phyloP scores from a whole-genome alignment of 2,113 vertebrate genomes.

The Herpetotheres cachinnans region DNA sequence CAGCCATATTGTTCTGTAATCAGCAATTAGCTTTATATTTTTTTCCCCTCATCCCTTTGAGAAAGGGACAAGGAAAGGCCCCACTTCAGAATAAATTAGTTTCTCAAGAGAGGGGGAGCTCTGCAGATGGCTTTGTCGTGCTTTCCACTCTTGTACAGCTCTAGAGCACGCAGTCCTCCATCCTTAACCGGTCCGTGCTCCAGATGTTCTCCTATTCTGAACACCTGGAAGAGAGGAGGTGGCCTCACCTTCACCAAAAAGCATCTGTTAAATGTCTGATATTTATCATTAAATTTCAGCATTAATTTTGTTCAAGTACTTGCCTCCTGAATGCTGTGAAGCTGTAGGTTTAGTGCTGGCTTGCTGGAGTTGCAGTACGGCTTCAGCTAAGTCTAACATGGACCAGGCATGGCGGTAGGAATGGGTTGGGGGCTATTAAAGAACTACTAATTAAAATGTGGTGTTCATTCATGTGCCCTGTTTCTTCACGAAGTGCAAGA shows the following conservation, averaged over 20 bases:
- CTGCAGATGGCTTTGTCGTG: neutral
- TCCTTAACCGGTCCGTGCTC: neutral
- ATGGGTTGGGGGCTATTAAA: neutral
- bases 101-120: neutral
- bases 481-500: neutral
- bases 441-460: neutral
- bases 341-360: neutral
- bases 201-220: constrained; percentile 27
- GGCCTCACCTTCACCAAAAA: constrained; percentile 11
- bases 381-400: neutral
- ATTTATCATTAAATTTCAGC: neutral
- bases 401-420: neutral
- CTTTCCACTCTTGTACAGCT: neutral
- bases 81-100: neutral
- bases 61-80: neutral
- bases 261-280: neutral
- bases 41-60: neutral
- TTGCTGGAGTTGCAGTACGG: neutral
- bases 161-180: neutral
- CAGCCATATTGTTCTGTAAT: neutral
- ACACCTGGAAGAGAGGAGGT: constrained; percentile 18
- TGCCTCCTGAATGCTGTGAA: neutral
- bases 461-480: neutral
- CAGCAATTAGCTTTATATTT: neutral
- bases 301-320: neutral